Base-by-base conservation (phyloP, 2,888 invertebrate genomes). In the Lamellibrachia columna region DNA sequence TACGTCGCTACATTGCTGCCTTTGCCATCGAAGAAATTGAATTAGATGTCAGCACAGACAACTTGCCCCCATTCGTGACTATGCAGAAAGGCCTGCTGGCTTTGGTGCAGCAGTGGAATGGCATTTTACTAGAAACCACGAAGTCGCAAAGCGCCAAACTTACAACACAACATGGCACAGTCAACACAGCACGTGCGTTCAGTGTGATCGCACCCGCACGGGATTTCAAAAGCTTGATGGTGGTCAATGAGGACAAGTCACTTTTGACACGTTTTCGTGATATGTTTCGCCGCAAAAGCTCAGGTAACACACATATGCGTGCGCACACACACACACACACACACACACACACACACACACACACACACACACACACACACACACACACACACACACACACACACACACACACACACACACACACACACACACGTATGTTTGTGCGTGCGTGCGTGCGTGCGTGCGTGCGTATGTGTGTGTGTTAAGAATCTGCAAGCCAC, bases 21-120 rank as follows among this genome's bases (percentile, higher is more conserved):
- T 6, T 22, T 75, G 6, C 15, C 75, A 75, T 15, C 75, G 22
- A 75, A 75, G 75, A 75, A 6, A 75, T 75, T 75, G 75, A 75
- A 75, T 75, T 75, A 3, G 75, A 75, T 6, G 22, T 22, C 6
- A 22, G 6, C 2, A 75, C 15, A 75, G 22, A 75, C 22, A 75
- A 22, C 6, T 22, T 75, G 75, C 75, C 75, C n/a, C 75, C 75
- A 22, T 75, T 75, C 3, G 75, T 75, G 75, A 75, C 75, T 75
- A 75, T 75, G 22, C 75, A 75, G 75, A 75, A 22, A 75, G 75
- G 75, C n/a, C 75, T 75, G 75, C 75, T 75, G 75, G 75, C 75
- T 75, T n/a, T 75, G 75, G n/a, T 75, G 75, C 15, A 75, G 22
- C 11, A 75, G 75, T 75, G 75, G 75, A 75, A n/a, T 75, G 6